These are phyloP conservation scores for Anthoscopus minutus DNA, from an alignment of 2,113 vertebrate genomes.

Conservation along the genomic window DNA sequence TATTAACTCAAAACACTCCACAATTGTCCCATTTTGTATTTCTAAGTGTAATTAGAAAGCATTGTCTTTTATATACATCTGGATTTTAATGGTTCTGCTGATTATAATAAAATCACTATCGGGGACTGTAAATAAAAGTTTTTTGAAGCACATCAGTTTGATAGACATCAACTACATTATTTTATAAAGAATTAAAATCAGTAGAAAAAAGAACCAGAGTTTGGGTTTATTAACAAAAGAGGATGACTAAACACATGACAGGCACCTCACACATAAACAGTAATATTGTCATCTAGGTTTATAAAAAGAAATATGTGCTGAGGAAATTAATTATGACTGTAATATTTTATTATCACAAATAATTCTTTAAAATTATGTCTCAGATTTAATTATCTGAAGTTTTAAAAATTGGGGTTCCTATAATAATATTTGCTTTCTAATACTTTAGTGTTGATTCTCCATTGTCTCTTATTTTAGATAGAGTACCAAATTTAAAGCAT, in stretches of 20 bases:
- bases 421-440: not conserved
- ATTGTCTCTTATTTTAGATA: not conserved
- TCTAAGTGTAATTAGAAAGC: not conserved
- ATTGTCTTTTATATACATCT: not conserved
- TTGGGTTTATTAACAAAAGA: not conserved
- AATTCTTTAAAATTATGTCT: not conserved
- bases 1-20: not conserved
- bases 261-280: not conserved
- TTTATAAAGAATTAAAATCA: not conserved
- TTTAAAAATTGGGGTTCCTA: not conserved
- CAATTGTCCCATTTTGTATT: not conserved
- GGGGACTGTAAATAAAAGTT: not conserved
- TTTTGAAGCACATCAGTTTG: not conserved
- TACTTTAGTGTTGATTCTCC: not conserved
- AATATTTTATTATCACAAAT: not conserved
- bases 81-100: not conserved
- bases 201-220: not conserved
- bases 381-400: not conserved
- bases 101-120: not conserved
- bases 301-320: not conserved
- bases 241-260: not conserved
- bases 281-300: not conserved
- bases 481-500: not conserved
- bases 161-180: not conserved
- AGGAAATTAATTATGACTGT: not conserved